Evolutionary conservation across 2,888 invertebrate genomes (phyloP), one percentile per base, ranked within the genome.

Genomic region (Melanostoma scalare): DNA sequence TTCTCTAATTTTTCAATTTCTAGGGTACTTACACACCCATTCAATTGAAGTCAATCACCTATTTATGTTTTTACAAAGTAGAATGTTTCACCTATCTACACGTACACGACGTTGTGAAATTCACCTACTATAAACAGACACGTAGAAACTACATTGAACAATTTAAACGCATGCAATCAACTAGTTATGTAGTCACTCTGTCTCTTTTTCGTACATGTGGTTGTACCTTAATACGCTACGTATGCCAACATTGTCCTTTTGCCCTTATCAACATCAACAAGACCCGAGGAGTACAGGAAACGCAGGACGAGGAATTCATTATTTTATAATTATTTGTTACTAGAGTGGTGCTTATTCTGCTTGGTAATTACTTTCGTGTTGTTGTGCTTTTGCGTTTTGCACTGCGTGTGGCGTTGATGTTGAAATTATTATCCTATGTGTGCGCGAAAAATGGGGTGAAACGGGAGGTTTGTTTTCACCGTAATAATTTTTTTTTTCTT

Each of bases 291-390:
- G 3, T 4, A 10, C 55, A 9, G 67, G 65, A 42, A 60, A 44
- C 50, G 9, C 52, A 58, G 82, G 84, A 79, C 74, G 84, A 71
- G 56, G 84, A 60, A 79, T 84, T 84, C 84, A 84, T 84, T 84
- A 84, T 84, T 84, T 84, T 84, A 79, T 84, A 84, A 84, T 84
- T 84, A 84, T 84, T 84, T 84, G 84, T 84, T 84, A 74, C 79
- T 73, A 79, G 84, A 84, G 79, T 84, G 84, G 84, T 84, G 78
- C 84, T 84, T 79, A 84, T 84, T 79, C 84, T 79, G 71, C 74
- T 84, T 84, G 84, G 84, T 84, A 84, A 84, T 84, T 84, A 84
- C 84, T 84, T 84, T 79, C 84, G 65, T 79, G 79, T 82, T 82
- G 81, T 56, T 84, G 74, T 84, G 63, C 78, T 71, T 84, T 84